Conservation (phyloP, 2,797 vertebrate genomes). For the Acipenser transmontanus region DNA sequence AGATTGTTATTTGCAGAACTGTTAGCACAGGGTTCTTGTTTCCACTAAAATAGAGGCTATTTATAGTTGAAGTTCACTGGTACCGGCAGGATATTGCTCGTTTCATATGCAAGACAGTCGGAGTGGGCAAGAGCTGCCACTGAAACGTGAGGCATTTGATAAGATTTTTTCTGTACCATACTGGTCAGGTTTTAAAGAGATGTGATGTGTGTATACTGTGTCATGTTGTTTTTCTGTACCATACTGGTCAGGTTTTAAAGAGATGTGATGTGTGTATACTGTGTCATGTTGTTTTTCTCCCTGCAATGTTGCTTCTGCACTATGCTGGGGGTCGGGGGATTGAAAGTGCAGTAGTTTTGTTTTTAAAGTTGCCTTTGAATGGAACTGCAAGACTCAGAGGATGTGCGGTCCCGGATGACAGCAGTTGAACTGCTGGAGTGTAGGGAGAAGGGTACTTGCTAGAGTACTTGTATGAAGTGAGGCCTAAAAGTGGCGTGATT, state of each 20-base stretch:
- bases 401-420: too few species aligned
- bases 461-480: too few species aligned
- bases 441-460: too few species aligned
- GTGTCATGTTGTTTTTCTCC: not conserved
- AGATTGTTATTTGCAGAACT: slow-evolving; percentile 41
- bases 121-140: not conserved
- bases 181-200: not conserved
- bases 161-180: not conserved
- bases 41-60: slow-evolving; percentile 55
- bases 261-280: slow-evolving; percentile 1
- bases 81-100: not conserved
- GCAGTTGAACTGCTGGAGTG: too few species aligned
- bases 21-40: slow-evolving; percentile 42
- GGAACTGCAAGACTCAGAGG: too few species aligned
- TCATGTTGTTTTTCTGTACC: not conserved
- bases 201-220: not conserved
- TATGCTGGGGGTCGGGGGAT: not conserved
- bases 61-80: slow-evolving; percentile 28
- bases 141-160: not conserved
- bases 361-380: too few species aligned
- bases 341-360: too few species aligned
- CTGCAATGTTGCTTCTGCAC: not conserved
- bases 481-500: too few species aligned
- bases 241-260: not conserved
- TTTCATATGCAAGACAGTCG: not conserved